phyloP scores from a whole-genome alignment of 2,888 invertebrate genomes.

The Troglohyphantes excavatus region DNA sequence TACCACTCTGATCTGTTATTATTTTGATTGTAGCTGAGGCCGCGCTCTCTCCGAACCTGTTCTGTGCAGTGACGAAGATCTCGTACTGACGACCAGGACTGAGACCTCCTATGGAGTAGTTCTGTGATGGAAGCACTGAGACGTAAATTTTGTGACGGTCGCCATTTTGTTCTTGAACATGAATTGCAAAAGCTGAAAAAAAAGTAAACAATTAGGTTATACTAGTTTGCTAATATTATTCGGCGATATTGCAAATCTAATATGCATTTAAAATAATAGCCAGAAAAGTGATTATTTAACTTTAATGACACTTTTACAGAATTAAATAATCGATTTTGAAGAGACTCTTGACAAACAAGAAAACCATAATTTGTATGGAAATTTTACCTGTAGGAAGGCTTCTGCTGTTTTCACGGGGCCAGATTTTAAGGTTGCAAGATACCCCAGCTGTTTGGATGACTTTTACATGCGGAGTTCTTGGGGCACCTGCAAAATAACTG shows the following conservation, averaged over 20 bases:
- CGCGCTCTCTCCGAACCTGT: constrained; percentile 79
- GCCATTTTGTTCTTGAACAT: constrained; percentile 67
- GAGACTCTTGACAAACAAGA: too few relatives aligned
- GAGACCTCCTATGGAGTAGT: constrained; percentile 77
- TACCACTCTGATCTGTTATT: constrained; percentile 67
- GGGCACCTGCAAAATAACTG: constrained; percentile 46
- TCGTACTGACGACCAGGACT: constrained; percentile 79
- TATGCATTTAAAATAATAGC: too few relatives aligned
- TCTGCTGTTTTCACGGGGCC: constrained; percentile 71
- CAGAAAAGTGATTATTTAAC: too few relatives aligned
- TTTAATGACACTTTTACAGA: too few relatives aligned
- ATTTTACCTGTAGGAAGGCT: constrained; percentile 65
- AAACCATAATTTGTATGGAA: neutral
- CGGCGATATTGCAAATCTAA: too few relatives aligned
- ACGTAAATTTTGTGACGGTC: constrained; percentile 58
- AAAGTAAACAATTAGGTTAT: too few relatives aligned
- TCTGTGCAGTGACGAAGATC: constrained; percentile 79
- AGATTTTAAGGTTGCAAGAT: constrained; percentile 57
- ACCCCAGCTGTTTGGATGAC: constrained; percentile 67
- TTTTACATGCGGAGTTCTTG: constrained; percentile 72
- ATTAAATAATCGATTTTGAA: too few relatives aligned
- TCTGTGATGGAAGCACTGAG: constrained; percentile 53
- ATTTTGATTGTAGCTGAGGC: constrained; percentile 69
- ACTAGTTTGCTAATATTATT: too few relatives aligned
- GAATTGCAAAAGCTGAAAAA: constrained; percentile 50